phyloP scores from a whole-genome alignment of 2,797 vertebrate genomes.

The Syncerus caffer region DNA sequence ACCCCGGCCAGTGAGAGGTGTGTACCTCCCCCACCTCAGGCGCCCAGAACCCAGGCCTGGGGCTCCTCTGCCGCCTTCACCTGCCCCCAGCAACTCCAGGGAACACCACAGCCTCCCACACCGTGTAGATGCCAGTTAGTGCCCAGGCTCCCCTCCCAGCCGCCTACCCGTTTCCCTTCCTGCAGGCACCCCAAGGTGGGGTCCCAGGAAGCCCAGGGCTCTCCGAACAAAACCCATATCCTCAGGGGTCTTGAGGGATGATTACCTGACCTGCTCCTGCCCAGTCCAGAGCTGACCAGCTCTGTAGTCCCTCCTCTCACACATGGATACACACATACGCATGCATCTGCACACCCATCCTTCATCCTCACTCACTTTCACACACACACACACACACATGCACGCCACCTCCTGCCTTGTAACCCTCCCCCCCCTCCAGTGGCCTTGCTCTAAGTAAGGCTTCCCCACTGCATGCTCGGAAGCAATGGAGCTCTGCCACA shows the following conservation, averaged over 20 bases:
- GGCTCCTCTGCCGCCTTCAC: not conserved
- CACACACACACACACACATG: rapidly evolving
- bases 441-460: not conserved
- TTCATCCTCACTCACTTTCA: not conserved
- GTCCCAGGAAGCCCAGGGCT: not conserved
- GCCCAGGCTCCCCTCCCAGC: not conserved
- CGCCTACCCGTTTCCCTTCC: not conserved
- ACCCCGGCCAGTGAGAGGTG: not conserved
- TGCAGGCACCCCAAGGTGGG: not conserved
- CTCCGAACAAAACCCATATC: not conserved
- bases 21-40: not conserved
- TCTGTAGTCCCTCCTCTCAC: not conserved
- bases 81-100: not conserved
- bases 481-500: not conserved
- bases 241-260: not conserved
- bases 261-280: not conserved
- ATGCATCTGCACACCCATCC: rapidly evolving
- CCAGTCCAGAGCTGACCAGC: not conserved
- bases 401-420: not conserved
- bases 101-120: not conserved
- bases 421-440: not conserved
- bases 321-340: not conserved
- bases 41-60: not conserved
- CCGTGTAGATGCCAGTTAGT: not conserved
- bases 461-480: not conserved